Evolutionary conservation across 1,140 invertebrate genomes (phyloP), one percentile per base, ranked within the genome.

Genomic region (Zaprionus camerounensis): DNA sequence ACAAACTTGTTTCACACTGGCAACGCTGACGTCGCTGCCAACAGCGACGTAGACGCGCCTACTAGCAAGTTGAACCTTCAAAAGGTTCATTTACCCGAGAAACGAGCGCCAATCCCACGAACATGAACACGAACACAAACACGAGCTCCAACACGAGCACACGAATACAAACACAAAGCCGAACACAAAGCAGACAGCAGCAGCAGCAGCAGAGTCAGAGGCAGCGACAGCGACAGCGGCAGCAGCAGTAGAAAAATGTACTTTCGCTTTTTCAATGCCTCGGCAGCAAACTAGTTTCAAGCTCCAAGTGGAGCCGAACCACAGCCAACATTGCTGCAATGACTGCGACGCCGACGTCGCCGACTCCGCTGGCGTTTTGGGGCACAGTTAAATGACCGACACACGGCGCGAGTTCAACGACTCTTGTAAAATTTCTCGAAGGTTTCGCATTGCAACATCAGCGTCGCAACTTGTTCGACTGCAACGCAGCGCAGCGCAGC

Each of bases 201-300:
- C 31, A 41, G 31, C 31, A n/a, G 9, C 5, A 15, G 15, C 38
- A n/a, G 15, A 41, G 38, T n/a, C n/a, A 17, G 7, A 64, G 41
- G 12, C 11, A 22, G 9, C 11, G 12, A 6, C 34, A 55, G 17
- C 7, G 49, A 6, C 38, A 44, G 44, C 55, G 62, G 70, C 59
- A 36, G 70, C 55, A 58, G 71, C 78, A 80, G 80, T 69, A 80
- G 73, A 88, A 91, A 83, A 91, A 91, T 91, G 76, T 86, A 92
- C 91, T 92, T 92, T 92, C 91, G 82, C 85, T 90, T 92, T 92
- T 92, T 92, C 91, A 92, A 92, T 92, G 91, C 86, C 90, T 91
- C 85, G 85, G 79, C 85, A 76, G 68, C 79, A 90, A 91, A 91
- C 87, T 91, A 91, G 87, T 91, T 91, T 88, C 77, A 75, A 87